These are phyloP conservation scores for Mareca penelope DNA, from an alignment of 2,797 vertebrate species.

Conservation along the genomic window DNA sequence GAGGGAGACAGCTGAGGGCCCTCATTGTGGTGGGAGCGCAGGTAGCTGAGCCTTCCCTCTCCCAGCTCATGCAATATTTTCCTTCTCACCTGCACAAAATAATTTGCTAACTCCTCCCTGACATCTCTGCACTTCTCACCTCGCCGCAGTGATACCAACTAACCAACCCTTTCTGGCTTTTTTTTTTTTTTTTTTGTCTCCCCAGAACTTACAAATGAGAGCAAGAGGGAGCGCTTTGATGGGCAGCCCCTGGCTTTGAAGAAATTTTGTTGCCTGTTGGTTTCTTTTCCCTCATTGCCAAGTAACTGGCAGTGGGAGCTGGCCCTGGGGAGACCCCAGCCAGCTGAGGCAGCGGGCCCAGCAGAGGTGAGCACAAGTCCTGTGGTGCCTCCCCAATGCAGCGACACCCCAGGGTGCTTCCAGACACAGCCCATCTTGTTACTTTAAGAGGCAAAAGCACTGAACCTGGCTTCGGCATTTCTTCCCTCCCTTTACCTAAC, in stretches of 20 bases:
- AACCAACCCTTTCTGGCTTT: neutral
- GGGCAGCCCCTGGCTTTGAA: neutral
- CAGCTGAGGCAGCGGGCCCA: neutral
- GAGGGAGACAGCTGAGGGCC: neutral
- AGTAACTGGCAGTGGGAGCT: neutral
- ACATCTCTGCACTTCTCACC: neutral
- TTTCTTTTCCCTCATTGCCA: neutral
- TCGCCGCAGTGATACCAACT: neutral
- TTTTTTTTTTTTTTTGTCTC: neutral
- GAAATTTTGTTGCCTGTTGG: neutral
- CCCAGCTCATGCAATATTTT: neutral
- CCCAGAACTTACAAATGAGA: fast-evolving
- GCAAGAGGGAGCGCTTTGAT: neutral
- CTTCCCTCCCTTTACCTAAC: neutral
- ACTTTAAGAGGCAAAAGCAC: neutral
- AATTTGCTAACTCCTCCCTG: neutral
- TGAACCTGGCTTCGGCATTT: fast-evolving
- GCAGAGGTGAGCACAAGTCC: neutral
- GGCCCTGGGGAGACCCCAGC: fast-evolving
- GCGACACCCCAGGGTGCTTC: neutral
- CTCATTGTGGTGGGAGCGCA: neutral
- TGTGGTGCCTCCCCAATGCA: fast-evolving
- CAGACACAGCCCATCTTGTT: neutral
- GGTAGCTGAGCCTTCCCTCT: neutral
- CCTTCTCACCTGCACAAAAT: neutral